phyloP scores from a whole-genome alignment of 2,888 invertebrate species.

The Agrotis exclamationis region DNA sequence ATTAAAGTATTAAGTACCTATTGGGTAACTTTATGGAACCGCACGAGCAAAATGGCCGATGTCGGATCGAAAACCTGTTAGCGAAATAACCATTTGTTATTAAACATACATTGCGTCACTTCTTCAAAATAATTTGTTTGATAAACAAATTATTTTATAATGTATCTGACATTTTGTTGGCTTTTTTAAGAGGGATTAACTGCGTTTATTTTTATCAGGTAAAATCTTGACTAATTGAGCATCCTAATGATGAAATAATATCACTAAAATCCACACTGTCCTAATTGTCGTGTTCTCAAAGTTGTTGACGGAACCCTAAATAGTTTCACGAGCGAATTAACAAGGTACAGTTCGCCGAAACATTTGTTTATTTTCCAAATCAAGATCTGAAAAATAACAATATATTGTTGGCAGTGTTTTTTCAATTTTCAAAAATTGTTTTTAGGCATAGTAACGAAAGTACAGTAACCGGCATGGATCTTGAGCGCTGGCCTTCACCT shows the following conservation, averaged over 20 bases:
- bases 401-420: background rate
- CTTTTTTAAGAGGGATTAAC: background rate
- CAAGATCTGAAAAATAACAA: constrained; percentile 42
- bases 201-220: background rate
- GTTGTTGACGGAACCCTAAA: constrained; percentile 32
- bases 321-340: constrained; percentile 1
- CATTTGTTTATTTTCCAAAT: constrained; percentile 37
- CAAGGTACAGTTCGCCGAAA: constrained; percentile 41
- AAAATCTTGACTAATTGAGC: constrained; percentile 3
- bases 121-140: constrained; percentile 16
- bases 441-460: no score
- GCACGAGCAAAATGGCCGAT: constrained; percentile 14
- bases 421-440: no score
- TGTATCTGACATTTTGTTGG: background rate
- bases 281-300: background rate
- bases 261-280: no score
- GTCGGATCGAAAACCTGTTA: constrained; percentile 27
- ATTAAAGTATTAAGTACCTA: constrained; percentile 10
- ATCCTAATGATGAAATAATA: background rate
- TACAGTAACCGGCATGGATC: no score
- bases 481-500: no score
- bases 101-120: constrained; percentile 30
- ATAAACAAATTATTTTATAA: constrained; percentile 23
- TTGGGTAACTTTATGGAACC: constrained; percentile 14
- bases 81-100: constrained; percentile 14